Evolutionary conservation across 2,113 vertebrate genomes (phyloP), one percentile per base, ranked within the genome.

Genomic region (Calidris pygmaea): DNA sequence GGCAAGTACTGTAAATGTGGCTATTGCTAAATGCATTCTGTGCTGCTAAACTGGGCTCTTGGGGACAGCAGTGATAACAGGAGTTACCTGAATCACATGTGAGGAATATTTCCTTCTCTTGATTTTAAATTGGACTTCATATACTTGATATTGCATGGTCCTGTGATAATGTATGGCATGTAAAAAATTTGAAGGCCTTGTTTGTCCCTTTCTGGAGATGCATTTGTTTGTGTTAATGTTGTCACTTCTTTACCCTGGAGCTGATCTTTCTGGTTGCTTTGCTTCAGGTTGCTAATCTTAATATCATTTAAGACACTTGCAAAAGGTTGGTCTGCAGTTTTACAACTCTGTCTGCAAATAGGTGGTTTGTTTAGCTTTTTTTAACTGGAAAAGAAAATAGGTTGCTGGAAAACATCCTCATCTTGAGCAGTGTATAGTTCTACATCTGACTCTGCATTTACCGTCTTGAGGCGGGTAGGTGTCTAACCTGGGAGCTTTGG

Each of bases 1-100:
- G 98, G 99, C 99, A 96, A 96, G 96, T 94, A 74, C 32, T 93
- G 26, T 39, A 50, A 34, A 62, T 19, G 22, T 92, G 45, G 26
- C 59, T 91, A 0, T 76, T 45, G 26, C 29, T 75, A 34, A 68
- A 48, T 3, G 3, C 3, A 3, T 73, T 47, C 18, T 79, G 48
- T 86, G 65, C 35, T 48, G 10, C 29, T 47, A 7, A 77, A 37
- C 56, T 87, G 43, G 35, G 47, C 9, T 78, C 52, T 21, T 60
- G 47, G 47, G 34, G 12, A 39, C 65, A 63, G 37, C 30, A 35
- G 30, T 81, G 62, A 70, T 72, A 92, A 27, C 8, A 27, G 68
- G 60, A 90, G 14, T 43, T 93, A 30, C 56, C 19, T 48, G n/a
- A 85, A 48, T 43, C 87, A 27, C 26, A 14, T 8, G 7, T 52